phyloP scores from a whole-genome alignment of 1,140 invertebrate genomes.

The Whitmania pigra region DNA sequence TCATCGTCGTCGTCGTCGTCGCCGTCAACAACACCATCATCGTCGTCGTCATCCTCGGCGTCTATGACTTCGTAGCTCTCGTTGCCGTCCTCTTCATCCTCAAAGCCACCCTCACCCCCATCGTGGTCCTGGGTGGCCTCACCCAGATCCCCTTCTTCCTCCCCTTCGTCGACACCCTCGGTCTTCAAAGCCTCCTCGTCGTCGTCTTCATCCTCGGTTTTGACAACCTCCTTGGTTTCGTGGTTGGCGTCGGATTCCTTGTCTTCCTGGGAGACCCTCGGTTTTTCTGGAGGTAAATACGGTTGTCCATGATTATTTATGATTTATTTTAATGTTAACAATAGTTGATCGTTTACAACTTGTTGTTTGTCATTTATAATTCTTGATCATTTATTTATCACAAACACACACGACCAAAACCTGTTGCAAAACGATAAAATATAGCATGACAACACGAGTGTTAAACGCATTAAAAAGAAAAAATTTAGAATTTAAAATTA shows the following conservation, averaged over 20 bases:
- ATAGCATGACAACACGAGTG: no score
- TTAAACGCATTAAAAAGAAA: no score
- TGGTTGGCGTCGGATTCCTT: constrained; percentile 26
- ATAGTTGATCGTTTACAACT: no score
- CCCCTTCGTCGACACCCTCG: constrained; percentile 26
- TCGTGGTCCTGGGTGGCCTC: constrained; percentile 10
- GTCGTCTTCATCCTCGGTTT: background rate
- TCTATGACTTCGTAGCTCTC: constrained; percentile 5
- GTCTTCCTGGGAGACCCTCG: constrained; percentile 29
- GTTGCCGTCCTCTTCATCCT: constrained; percentile 23
- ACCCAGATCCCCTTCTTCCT: constrained; percentile 27
- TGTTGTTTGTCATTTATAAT: no score
- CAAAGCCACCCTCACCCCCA: background rate
- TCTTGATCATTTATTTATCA: no score
- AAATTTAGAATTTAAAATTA: no score
- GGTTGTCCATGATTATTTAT: no score
- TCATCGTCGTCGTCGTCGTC: constrained; percentile 58
- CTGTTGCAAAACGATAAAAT: no score
- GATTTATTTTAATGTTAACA: no score
- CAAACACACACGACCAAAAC: no score
- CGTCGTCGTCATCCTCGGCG: constrained; percentile 9
- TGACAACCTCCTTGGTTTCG: constrained; percentile 21
- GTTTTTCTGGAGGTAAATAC: constrained; percentile 22
- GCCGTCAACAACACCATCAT: constrained; percentile 26
- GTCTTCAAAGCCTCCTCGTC: background rate